phyloP scores from a whole-genome alignment of 2,113 vertebrate species.

The Speoplatyrhinus poulsoni region DNA sequence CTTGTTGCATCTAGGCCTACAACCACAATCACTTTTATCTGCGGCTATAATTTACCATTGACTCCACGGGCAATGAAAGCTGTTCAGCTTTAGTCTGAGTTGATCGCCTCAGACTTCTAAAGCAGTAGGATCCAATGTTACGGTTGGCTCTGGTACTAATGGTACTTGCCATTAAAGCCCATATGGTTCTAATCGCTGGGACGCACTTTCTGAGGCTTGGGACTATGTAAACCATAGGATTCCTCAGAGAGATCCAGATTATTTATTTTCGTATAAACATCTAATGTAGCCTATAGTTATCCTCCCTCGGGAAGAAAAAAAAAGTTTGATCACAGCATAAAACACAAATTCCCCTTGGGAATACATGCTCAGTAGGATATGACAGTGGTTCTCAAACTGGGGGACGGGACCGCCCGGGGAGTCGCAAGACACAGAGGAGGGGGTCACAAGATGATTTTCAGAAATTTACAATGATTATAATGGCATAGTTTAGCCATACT shows the following conservation, averaged over 20 bases:
- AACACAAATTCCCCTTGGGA: background rate
- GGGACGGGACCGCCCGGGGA: no score
- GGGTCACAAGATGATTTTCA: no score
- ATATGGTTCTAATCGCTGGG: conserved; percentile 10
- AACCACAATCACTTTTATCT: background rate
- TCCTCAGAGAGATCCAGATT: background rate
- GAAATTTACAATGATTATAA: no score
- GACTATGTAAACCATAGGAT: conserved; percentile 5
- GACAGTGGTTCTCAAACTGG: no score
- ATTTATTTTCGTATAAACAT: no score
- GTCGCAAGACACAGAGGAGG: no score
- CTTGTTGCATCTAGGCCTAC: background rate
- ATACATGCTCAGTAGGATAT: background rate
- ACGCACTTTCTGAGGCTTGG: conserved; percentile 17
- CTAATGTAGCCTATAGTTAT: background rate
- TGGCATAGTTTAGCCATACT: no score
- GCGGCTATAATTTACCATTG: conserved; percentile 8
- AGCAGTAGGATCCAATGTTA: conserved; percentile 11
- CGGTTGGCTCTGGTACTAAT: conserved; percentile 17
- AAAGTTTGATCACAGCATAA: background rate
- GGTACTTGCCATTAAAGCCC: conserved; percentile 18
- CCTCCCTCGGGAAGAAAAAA: background rate
- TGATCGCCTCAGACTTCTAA: conserved; percentile 1
- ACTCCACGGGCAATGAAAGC: background rate
- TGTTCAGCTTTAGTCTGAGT: background rate